Evolutionary conservation across 1,140 invertebrate genomes (phyloP).

Genomic region (Orchestia grillus): DNA sequence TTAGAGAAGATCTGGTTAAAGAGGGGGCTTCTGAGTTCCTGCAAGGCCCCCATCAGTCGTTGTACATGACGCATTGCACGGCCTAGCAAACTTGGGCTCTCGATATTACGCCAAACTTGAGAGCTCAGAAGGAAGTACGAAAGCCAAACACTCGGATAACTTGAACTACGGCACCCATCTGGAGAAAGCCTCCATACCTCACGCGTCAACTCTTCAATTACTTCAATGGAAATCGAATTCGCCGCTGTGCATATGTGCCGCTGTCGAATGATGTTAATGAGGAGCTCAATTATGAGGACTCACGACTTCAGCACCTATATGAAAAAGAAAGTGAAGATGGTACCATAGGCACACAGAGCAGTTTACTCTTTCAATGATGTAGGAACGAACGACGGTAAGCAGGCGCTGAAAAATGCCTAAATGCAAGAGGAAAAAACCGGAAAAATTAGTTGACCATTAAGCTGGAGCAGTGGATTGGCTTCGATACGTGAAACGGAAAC

Average conservation of each 20-base stretch:
- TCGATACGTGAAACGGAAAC: background rate
- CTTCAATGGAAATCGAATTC: background rate
- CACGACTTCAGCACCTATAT: background rate
- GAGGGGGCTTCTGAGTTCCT: background rate
- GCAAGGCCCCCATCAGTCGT: background rate
- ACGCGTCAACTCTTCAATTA: background rate
- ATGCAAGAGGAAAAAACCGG: background rate
- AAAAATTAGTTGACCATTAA: background rate
- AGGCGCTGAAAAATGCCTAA: background rate
- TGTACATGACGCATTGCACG: conserved; percentile 1
- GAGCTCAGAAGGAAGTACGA: background rate
- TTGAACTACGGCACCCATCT: background rate
- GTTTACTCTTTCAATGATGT: background rate
- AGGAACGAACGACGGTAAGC: background rate
- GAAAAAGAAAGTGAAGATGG: background rate
- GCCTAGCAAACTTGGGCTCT: background rate
- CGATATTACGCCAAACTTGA: background rate
- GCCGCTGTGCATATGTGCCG: background rate
- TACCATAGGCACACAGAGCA: background rate
- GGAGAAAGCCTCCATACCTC: background rate
- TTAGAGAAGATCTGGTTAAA: background rate
- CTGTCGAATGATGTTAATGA: background rate
- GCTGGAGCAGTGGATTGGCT: background rate
- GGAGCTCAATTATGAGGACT: background rate
- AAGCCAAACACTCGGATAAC: background rate